Evolutionary conservation across 2,888 invertebrate genomes (phyloP).

Genomic region (Malthinus seriepunctatus): DNA sequence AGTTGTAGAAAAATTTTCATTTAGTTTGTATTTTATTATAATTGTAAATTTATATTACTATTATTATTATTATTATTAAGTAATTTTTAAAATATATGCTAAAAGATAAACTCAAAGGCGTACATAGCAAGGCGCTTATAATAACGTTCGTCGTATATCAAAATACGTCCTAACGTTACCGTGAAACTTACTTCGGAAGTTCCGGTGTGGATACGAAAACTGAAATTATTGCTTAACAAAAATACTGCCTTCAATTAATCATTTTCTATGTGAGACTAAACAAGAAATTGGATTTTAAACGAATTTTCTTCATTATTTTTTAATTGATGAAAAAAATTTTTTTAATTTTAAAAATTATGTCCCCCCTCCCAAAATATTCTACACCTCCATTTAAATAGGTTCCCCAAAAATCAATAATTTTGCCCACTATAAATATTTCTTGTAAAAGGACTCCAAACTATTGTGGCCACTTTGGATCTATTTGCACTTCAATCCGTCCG

Average conservation of each 20-base stretch:
- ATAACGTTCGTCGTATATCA: constrained; percentile 37
- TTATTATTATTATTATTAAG: constrained; percentile 2
- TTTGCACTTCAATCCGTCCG: no score
- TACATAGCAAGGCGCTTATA: constrained; percentile 25
- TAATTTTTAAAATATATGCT: constrained; percentile 4
- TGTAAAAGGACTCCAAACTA: no score
- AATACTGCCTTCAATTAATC: constrained; percentile 48
- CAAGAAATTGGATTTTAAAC: constrained; percentile 41
- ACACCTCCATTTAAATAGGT: no score
- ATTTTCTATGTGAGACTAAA: constrained; percentile 44
- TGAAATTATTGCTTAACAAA: constrained; percentile 49
- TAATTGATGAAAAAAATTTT: background rate
- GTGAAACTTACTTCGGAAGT: constrained; percentile 50
- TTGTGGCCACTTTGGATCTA: no score
- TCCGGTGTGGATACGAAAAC: constrained; percentile 51
- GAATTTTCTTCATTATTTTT: background rate
- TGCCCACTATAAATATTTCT: no score
- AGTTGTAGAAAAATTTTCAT: background rate
- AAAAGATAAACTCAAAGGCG: constrained; percentile 21
- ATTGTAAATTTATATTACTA: constrained; percentile 5
- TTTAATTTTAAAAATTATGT: no score
- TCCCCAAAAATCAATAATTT: no score
- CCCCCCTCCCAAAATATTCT: no score
- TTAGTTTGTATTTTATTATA: constrained; percentile 2
- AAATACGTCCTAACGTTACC: constrained; percentile 38